Evolutionary conservation across 92 coral and sea anemone species (phyloP).

Genomic region (Umimayanthus chanpuru): DNA sequence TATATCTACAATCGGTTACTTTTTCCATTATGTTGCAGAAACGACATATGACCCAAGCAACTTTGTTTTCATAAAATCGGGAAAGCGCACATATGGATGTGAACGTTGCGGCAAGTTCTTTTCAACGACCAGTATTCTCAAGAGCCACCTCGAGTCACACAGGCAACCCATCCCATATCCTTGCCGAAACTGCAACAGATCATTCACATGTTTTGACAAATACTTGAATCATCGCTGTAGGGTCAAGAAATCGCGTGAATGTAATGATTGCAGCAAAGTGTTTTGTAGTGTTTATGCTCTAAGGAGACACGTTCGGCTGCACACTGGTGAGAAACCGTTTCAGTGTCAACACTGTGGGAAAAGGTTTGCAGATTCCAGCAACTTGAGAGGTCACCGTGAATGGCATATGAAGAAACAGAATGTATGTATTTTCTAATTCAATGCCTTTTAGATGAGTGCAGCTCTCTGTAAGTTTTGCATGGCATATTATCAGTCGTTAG

Average conservation of each 20-base stretch:
- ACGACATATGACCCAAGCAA: not conserved
- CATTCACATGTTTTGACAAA: conserved; percentile 12
- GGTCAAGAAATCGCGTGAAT: conserved; percentile 8
- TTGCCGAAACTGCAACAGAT: conserved; percentile 1
- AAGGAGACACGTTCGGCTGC: conserved; percentile 1
- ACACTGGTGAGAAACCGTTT: conserved; percentile 30
- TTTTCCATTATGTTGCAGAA: not conserved
- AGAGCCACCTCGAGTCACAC: not conserved
- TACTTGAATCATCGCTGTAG: conserved; percentile 9
- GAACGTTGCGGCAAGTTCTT: not conserved
- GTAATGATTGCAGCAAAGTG: not conserved
- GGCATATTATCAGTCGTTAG: too few species aligned
- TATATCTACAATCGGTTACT: not conserved
- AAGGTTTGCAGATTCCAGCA: conserved; percentile 25
- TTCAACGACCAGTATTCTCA: conserved; percentile 5
- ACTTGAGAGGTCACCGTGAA: conserved; percentile 12
- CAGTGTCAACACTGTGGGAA: conserved; percentile 4
- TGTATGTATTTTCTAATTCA: not conserved
- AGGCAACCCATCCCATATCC: not conserved
- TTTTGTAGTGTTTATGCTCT: not conserved
- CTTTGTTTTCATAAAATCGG: not conserved
- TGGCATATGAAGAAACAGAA: not conserved
- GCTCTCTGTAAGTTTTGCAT: too few species aligned
- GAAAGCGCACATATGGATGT: conserved; percentile 4
- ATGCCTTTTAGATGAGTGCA: too few species aligned